Percentiles rank a stretch among this genome's conserved stretches.
These are phyloP conservation scores for Fundulus diaphanus DNA, from an alignment of 2,797 vertebrate genomes.

Conservation along the genomic window DNA sequence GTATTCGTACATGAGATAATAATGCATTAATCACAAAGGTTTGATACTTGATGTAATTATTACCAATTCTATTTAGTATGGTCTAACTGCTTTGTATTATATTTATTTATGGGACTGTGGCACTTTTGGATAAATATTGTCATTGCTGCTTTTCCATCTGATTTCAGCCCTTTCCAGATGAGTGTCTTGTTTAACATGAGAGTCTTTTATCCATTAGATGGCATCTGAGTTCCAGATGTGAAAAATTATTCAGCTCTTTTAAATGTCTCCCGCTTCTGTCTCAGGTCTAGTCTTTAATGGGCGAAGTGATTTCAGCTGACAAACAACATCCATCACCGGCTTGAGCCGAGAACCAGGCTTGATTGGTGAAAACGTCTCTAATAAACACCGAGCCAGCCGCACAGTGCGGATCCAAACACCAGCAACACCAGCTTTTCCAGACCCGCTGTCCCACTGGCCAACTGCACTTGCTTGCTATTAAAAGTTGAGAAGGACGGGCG, in stretches of 20 bases:
- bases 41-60: too few relatives aligned
- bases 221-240: conserved; percentile 44
- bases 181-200: not conserved
- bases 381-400: conserved; percentile 55
- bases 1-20: not conserved
- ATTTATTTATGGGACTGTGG: not conserved
- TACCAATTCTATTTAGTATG: not conserved
- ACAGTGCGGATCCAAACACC: conserved; percentile 58
- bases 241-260: conserved; percentile 23
- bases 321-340: conserved; percentile 50
- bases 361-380: conserved; percentile 51
- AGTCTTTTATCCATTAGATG: conserved; percentile 30
- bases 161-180: not conserved
- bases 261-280: conserved; percentile 49
- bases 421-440: conserved; percentile 47
- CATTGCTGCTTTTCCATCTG: not conserved
- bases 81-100: not conserved
- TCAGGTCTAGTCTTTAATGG: conserved; percentile 42
- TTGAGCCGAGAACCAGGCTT: conserved; percentile 41
- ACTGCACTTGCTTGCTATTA: conserved; percentile 65
- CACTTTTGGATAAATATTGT: not conserved
- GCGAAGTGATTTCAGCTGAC: conserved; percentile 57
- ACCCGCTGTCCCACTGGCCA: conserved; percentile 56
- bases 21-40: too few relatives aligned
- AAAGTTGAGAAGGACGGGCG: conserved; percentile 45